Evolutionary conservation across 2,888 invertebrate genomes (phyloP).

Genomic region (Leptinotarsa rubiginosa): DNA sequence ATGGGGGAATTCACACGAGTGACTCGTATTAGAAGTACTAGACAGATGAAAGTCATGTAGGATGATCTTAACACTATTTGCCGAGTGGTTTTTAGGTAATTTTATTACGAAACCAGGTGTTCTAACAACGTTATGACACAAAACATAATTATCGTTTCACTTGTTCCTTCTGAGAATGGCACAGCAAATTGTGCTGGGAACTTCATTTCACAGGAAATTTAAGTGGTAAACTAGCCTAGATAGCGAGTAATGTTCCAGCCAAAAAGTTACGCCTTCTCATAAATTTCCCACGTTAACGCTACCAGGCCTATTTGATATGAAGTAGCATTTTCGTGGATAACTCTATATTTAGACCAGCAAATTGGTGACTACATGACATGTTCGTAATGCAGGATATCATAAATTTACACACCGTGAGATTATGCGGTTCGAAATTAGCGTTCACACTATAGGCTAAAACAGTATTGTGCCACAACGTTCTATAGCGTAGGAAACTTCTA

Average conservation of each 20-base stretch:
- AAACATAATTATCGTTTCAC: too few species aligned
- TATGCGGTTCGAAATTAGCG: slow-evolving; percentile 31
- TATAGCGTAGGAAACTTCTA: neutral
- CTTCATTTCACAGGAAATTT: neutral
- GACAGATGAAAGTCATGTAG: too few species aligned
- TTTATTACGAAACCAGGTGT: too few species aligned
- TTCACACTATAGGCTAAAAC: slow-evolving; percentile 3
- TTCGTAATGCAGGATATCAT: slow-evolving; percentile 37
- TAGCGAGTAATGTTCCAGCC: neutral
- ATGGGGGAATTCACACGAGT: too few species aligned
- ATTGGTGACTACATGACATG: slow-evolving; percentile 36
- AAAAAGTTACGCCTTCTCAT: slow-evolving; percentile 8
- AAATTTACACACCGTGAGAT: slow-evolving; percentile 38
- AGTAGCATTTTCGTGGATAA: slow-evolving; percentile 28
- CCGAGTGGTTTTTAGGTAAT: too few species aligned
- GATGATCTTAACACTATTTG: too few species aligned
- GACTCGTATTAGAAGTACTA: too few species aligned
- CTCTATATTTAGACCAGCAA: slow-evolving; percentile 36
- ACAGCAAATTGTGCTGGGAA: neutral
- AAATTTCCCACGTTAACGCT: slow-evolving; percentile 15
- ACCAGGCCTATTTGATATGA: slow-evolving; percentile 14
- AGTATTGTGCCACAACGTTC: slow-evolving; percentile 3
- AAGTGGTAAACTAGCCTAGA: neutral
- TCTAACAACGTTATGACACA: too few species aligned
- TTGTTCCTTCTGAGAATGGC: too few species aligned